Evolutionary conservation across 1,140 invertebrate species (phyloP).

Genomic region (Argopecten irradians): DNA sequence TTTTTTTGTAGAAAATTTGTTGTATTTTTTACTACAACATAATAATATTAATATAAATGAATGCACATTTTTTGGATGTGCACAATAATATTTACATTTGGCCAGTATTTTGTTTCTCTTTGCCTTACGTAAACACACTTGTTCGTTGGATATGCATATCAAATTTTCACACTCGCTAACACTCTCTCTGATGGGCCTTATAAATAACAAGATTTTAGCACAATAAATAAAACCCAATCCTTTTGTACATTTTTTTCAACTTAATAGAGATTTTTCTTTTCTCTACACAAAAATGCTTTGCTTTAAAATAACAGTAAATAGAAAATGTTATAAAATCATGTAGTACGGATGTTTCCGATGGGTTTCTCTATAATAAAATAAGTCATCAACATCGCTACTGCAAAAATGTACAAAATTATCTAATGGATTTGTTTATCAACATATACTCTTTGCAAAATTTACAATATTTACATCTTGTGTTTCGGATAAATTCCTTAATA

Average conservation of each 20-base stretch:
- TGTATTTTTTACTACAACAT: conserved; percentile 57
- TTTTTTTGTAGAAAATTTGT: conserved; percentile 53
- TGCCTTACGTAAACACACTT: conserved; percentile 37
- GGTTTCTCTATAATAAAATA: conserved; percentile 18
- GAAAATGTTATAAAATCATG: conserved; percentile 27
- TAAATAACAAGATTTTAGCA: conserved; percentile 27
- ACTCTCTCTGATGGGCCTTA: not conserved
- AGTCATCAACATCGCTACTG: not conserved
- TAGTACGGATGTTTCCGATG: not conserved
- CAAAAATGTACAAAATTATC: conserved; percentile 10
- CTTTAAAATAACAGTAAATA: conserved; percentile 32
- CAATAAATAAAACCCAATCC: conserved; percentile 23
- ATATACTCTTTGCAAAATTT: conserved; percentile 16
- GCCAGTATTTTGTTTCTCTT: conserved; percentile 31
- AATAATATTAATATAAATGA: conserved; percentile 41
- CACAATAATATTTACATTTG: conserved; percentile 56
- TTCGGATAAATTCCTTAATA: conserved; percentile 16
- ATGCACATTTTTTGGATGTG: conserved; percentile 53
- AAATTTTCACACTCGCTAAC: conserved; percentile 46
- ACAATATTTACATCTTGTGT: not conserved
- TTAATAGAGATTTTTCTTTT: not conserved
- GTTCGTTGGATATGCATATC: conserved; percentile 56
- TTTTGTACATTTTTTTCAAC: conserved; percentile 23
- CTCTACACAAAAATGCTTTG: conserved; percentile 27
- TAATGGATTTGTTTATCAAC: not conserved